Conservation (phyloP, 2,113 vertebrate genomes). For the Rynchops niger region DNA sequence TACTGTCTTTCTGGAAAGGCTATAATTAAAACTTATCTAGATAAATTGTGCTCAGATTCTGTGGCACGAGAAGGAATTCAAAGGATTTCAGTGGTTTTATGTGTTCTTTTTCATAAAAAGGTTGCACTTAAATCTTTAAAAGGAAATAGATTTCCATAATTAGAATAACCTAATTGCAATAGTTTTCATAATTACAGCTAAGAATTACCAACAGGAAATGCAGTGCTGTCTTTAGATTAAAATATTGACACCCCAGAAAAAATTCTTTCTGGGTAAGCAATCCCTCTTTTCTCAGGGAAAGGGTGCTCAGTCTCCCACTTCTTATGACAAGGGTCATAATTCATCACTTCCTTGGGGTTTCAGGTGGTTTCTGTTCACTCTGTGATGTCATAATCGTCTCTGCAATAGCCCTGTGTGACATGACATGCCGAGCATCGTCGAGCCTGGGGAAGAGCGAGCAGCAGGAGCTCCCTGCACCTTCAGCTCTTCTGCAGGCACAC, state of each 20-base stretch:
- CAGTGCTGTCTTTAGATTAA: not conserved
- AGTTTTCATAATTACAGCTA: conserved; percentile 19
- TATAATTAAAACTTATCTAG: conserved; percentile 62
- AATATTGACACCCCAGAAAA: not conserved
- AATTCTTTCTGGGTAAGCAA: not conserved
- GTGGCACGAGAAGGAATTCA: not conserved
- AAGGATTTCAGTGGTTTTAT: conserved; percentile 2
- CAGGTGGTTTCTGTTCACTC: rapidly evolving
- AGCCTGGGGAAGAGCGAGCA: not conserved
- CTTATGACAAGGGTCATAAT: not conserved
- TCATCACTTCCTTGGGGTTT: not conserved
- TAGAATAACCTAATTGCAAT: conserved; percentile 36
- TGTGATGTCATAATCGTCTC: not conserved
- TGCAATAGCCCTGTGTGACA: rapidly evolving
- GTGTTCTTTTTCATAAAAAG: not conserved
- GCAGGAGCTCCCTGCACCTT: not conserved
- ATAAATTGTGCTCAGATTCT: conserved; percentile 37
- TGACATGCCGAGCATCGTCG: rapidly evolving
- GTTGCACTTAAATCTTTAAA: conserved; percentile 9
- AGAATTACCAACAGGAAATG: conserved; percentile 6
- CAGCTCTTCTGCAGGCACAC: not conserved
- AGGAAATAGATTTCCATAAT: conserved; percentile 39
- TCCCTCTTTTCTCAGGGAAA: not conserved
- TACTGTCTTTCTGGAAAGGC: conserved; percentile 37
- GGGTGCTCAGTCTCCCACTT: not conserved